Base-by-base conservation (phyloP, 1,140 invertebrate genomes). In the Gonatopus flavifemur region DNA sequence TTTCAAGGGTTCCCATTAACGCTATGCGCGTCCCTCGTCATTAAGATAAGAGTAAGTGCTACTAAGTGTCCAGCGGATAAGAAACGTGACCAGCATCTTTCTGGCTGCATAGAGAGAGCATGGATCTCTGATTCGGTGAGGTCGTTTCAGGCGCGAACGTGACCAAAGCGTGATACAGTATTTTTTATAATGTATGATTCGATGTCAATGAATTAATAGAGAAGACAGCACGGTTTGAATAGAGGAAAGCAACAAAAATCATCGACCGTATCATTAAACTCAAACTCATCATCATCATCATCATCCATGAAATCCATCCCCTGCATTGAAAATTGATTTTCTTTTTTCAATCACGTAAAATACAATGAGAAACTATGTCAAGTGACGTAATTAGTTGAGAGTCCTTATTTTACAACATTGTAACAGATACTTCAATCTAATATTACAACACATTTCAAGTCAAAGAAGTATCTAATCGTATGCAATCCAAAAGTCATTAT, bases 31-130 rank as follows among this genome's bases (percentile, higher is more conserved):
- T 75, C 70, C 64, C 62, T 58, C 63, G 74, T 78, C 74, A 72
- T 78, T 78, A 78, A 78, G 76, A 77, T 78, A 78, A 74, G 66
- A 69, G 76, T 77, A 77, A 78, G 76, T 78, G 76, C 76, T 77
- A 77, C 76, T 78, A 77, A 78, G 74, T 76, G 74, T 78, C 74
- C 64, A 54, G 58, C 39, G 66, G 76, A 77, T 76, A 77, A 77
- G 69, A 57, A 53, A 69, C 59, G 59, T 54, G 60, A 59, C 45
- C 59, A 58, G 67, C 50, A 55, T 66, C 62, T 61, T 48, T 52
- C n/a, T n/a, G n/a, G 62, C 63, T 58, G 49, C 56, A 57, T 55
- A 56, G 44, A 61, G 43, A 61, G n/a, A n/a, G n/a, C n/a, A n/a
- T n/a, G n/a, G n/a, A n/a, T n/a, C n/a, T n/a, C n/a, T n/a, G n/a